Evolutionary conservation across 2,797 vertebrate genomes (phyloP).

Genomic region (Pangasius larnaudii): DNA sequence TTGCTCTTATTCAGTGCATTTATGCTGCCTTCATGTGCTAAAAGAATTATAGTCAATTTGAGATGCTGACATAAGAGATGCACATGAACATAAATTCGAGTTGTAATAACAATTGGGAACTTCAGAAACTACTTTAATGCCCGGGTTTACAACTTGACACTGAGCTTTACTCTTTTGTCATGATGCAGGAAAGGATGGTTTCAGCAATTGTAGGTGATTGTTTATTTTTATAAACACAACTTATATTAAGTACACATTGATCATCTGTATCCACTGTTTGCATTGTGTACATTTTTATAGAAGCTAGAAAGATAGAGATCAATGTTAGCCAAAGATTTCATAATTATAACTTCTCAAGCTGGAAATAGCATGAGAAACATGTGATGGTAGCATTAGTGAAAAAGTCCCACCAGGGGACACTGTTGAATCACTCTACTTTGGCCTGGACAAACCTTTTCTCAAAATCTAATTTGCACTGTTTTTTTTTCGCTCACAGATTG

Average conservation of each 20-base stretch:
- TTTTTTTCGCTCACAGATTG: conserved; percentile 75
- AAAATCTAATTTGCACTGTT: not conserved
- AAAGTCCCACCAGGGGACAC: not conserved
- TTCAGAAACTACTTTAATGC: not conserved
- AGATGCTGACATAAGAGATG: no score
- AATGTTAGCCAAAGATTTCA: not conserved
- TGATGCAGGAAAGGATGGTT: not conserved
- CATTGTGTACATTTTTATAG: not conserved
- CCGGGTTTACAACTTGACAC: not conserved
- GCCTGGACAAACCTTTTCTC: not conserved
- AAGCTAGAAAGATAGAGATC: not conserved
- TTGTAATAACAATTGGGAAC: not conserved
- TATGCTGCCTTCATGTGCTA: not conserved
- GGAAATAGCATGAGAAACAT: not conserved
- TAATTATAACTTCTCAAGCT: not conserved
- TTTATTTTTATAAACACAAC: not conserved
- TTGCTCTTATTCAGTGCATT: conserved; percentile 17
- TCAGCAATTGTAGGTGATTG: not conserved
- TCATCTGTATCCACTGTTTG: not conserved
- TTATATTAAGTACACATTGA: not conserved
- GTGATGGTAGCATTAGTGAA: not conserved
- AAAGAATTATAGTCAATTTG: not conserved
- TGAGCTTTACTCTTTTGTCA: not conserved
- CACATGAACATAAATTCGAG: not conserved
- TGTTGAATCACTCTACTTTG: not conserved